A percentile compares a stretch with the other conserved stretches of the same genome.
Evolutionary conservation across 2,888 invertebrate species (phyloP).

Genomic region (Trichogramma evanescens): DNA sequence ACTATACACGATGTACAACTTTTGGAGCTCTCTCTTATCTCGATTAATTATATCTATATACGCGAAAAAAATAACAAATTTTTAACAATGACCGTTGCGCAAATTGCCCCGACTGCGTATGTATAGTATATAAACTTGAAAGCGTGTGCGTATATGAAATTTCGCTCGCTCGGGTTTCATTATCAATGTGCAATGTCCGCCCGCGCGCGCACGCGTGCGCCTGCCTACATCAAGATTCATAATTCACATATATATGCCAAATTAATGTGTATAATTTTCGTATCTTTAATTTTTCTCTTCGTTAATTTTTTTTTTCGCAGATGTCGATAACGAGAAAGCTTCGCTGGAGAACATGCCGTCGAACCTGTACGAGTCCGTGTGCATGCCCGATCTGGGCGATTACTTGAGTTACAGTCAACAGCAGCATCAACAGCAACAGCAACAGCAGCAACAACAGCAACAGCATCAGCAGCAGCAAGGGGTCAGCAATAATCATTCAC

Average conservation of each 20-base stretch:
- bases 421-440: conserved; percentile 44
- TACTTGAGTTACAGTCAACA: conserved; percentile 56
- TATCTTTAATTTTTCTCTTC: neutral
- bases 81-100: no score
- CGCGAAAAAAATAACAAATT: no score
- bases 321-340: conserved; percentile 72
- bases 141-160: no score
- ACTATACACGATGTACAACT: no score
- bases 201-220: neutral
- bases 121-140: no score
- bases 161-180: no score
- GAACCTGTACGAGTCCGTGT: conserved; percentile 74
- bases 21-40: no score
- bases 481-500: neutral
- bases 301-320: conserved; percentile 45
- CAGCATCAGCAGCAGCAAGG: conserved; percentile 34
- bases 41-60: no score
- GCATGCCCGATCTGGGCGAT: conserved; percentile 68
- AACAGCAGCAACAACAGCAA: conserved; percentile 45
- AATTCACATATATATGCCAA: neutral
- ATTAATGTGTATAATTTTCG: neutral
- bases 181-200: neutral
- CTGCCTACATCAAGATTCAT: no score
- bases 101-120: no score
- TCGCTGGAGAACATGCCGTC: conserved; percentile 65